Evolutionary conservation across 2,888 invertebrate species (phyloP), one percentile per base, ranked within the genome.

Genomic region (Bembecia ichneumoniformis): DNA sequence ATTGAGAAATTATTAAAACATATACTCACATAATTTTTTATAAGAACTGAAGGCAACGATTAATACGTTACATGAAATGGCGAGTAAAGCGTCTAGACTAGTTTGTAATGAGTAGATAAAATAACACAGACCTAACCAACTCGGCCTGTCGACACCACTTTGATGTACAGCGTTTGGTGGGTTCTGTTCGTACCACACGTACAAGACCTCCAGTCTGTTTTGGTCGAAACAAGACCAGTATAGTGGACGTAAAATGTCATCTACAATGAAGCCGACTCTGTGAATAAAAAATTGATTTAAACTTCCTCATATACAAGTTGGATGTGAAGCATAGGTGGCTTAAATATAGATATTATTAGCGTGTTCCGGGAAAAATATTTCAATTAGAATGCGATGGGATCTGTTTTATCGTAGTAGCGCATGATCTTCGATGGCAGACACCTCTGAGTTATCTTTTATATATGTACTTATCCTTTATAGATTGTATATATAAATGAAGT

Each of bases 221-320:
- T 79, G 74, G 64, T 91, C 86, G 58, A 89, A 90, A 65, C 91
- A 91, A 0, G 90, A 77, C 57, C 76, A 80, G 56, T 87, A 88
- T 7, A 81, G 62, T 14, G 79, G 74, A 53, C 88, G 72, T 64
- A 90, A 88, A 9, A 74, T 68, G 14, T 71, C 69, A 52, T 77
- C 68, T 0, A 89, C 75, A 17, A 68, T 62, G 63, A 88, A 90
- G 2, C 91, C 91, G 34, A 90, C 77, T 51, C 89, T 86, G 58
- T 35, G 28, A 4, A 28, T 28, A 9, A 28, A 28, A 28, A 28
- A 28, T 28, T 28, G 20, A 7, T 28, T 20, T 28, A 7, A 28
- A 28, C 7, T 2, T 28, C 20, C 20, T 28, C 7, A 28, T 28
- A 28, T 28, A 28, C 1, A 28, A 20, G 20, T 28, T 28, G 9